phyloP scores from a whole-genome alignment of 2,797 vertebrate genomes.

The Dipus sagitta region DNA sequence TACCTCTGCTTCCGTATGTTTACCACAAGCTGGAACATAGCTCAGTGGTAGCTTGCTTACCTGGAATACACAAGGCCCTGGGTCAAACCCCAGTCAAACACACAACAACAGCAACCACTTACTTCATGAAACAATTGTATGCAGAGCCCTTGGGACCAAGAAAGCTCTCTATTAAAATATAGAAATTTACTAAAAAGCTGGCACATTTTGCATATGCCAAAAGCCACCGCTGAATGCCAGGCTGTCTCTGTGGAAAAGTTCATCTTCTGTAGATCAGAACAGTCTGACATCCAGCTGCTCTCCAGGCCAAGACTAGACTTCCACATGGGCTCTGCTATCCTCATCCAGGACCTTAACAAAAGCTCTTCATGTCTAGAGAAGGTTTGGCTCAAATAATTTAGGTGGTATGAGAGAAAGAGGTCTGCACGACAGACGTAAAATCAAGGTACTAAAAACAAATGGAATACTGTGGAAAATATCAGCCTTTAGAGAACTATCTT shows the following conservation, averaged over 20 bases:
- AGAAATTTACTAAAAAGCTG: not conserved
- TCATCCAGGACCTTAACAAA: constrained; percentile 18
- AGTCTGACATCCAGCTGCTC: not conserved
- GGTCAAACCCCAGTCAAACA: too few species aligned
- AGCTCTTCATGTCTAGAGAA: not conserved
- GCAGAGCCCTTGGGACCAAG: not conserved
- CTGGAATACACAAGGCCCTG: too few species aligned
- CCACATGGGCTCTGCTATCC: not conserved
- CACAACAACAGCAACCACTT: not conserved
- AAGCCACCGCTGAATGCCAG: not conserved
- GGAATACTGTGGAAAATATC: not conserved
- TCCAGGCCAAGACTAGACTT: constrained; percentile 1
- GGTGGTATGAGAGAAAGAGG: not conserved
- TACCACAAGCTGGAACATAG: too few species aligned
- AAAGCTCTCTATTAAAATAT: not conserved
- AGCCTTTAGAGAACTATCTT: not conserved
- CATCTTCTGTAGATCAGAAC: not conserved
- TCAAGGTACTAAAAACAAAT: not conserved
- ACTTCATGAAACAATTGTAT: not conserved
- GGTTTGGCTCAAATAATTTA: not conserved
- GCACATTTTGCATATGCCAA: not conserved
- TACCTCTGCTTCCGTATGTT: not conserved
- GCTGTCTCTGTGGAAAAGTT: not conserved
- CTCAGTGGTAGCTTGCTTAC: too few species aligned
- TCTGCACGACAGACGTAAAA: not conserved